A percentile compares a stretch with the other conserved stretches of the same genome.
Evolutionary conservation across 1,140 invertebrate species (phyloP).

Genomic region (Latrodectus geometricus): DNA sequence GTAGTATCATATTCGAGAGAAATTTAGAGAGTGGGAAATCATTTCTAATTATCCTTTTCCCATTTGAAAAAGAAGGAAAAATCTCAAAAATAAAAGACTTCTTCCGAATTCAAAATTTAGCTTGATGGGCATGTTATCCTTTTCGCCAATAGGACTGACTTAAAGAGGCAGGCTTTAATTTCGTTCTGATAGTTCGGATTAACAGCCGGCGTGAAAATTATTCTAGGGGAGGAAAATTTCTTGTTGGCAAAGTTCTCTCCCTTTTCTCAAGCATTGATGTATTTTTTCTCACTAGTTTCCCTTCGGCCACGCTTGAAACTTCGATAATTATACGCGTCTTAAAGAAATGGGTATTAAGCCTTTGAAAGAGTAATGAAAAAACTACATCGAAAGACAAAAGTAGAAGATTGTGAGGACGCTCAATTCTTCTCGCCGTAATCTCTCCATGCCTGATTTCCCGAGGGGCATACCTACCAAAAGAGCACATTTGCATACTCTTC

Average conservation of each 20-base stretch:
- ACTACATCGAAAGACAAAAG: neutral
- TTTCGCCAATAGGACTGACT: conserved; percentile 4
- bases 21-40: conserved; percentile 35
- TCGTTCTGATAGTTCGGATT: conserved; percentile 52
- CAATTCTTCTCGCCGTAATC: conserved; percentile 30
- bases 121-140: conserved; percentile 24
- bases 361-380: conserved; percentile 9
- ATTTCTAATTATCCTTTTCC: conserved; percentile 56
- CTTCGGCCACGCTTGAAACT: conserved; percentile 5
- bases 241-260: neutral
- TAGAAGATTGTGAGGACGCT: neutral
- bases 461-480: conserved; percentile 49
- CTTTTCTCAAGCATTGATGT: neutral
- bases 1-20: neutral
- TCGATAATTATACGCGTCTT: conserved; percentile 48
- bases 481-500: conserved; percentile 49
- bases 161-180: conserved; percentile 39
- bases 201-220: conserved; percentile 35
- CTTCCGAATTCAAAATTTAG: conserved; percentile 37
- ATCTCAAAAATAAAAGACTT: neutral
- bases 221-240: conserved; percentile 2
- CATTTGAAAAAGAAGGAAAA: conserved; percentile 30
- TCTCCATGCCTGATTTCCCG: conserved; percentile 54
- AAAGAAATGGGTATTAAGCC: conserved; percentile 35
- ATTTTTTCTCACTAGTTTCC: neutral